Percentiles rank a stretch among this genome's conserved stretches.
Conservation (phyloP, 2,888 invertebrate species). For the Mesoligia furuncula region DNA sequence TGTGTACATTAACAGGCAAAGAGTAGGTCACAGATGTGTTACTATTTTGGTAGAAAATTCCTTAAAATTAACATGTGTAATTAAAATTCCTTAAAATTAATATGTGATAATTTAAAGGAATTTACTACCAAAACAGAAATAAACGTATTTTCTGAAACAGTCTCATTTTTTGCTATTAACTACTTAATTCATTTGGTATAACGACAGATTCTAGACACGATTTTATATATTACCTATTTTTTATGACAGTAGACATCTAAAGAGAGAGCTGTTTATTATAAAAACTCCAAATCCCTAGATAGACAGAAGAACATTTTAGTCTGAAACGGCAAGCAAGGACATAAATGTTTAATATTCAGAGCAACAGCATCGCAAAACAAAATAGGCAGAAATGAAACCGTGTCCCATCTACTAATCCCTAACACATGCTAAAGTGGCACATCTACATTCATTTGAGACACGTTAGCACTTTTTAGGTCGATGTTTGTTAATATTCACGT, state of each 20-base stretch:
- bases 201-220: neutral
- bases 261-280: no score
- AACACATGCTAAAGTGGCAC: conserved; percentile 40
- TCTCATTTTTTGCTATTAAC: no score
- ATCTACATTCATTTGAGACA: conserved; percentile 58
- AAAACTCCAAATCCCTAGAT: neutral
- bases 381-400: conserved; percentile 27
- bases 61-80: neutral
- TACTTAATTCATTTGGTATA: no score
- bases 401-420: conserved; percentile 20
- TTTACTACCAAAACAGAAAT: no score
- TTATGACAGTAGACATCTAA: neutral
- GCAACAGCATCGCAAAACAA: conserved; percentile 2
- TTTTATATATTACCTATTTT: neutral
- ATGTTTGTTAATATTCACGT: conserved; percentile 77
- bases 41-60: conserved; percentile 8
- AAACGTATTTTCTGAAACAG: neutral
- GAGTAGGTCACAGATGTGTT: conserved; percentile 62
- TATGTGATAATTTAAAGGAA: no score
- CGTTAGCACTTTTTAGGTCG: conserved; percentile 67
- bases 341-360: neutral
- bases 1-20: conserved; percentile 60
- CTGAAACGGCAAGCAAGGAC: neutral
- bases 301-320: neutral
- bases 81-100: neutral